Base-by-base conservation (phyloP, 2,797 vertebrate species). In the Myotis planiceps region DNA sequence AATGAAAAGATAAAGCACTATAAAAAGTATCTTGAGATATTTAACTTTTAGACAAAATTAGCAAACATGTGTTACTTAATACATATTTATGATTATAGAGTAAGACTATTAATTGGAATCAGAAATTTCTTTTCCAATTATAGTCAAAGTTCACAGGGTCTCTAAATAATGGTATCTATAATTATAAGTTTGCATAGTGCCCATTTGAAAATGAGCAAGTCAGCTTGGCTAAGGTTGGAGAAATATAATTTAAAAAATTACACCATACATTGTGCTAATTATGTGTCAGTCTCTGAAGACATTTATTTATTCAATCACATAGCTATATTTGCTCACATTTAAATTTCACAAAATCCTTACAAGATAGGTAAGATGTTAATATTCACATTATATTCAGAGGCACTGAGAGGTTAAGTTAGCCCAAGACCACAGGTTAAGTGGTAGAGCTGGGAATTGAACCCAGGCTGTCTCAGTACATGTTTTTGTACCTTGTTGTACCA, bases 1-100 rank as follows among this genome's bases (percentile, higher is more conserved):
- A 88, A 78, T 92, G 55, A 72, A 94, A 94, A 69, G 29, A 80
- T 51, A 74, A 85, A 90, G 12, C 45, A 63, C 49, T 76, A 81
- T 94, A 87, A 96, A 97, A 90, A 90, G 42, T 93, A 92, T 93
- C 85, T 55, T 84, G 87, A 96, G 60, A 82, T 82, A 92, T 80
- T 98, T 84, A 95, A 94, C 95, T 97, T 94, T 86, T 37, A 72
- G 78, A 71, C 34, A 90, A 85, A 98, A 96, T 96, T 92, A 97
- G 85, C 96, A 96, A 97, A 94, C 95, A 92, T 66, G 1, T 92
- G 90, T 58, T 93, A 94, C 69, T 94, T 60, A 80, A 94, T 97
- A 83, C 74, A 96, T 94, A 95, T 96, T 89, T 88, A 93, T 93
- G 37, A 75, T 37, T 58, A 55, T 58, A 89, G 91, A 83, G 47